Base-by-base conservation (phyloP, 1,140 invertebrate genomes). In the Anoplophora glabripennis region DNA sequence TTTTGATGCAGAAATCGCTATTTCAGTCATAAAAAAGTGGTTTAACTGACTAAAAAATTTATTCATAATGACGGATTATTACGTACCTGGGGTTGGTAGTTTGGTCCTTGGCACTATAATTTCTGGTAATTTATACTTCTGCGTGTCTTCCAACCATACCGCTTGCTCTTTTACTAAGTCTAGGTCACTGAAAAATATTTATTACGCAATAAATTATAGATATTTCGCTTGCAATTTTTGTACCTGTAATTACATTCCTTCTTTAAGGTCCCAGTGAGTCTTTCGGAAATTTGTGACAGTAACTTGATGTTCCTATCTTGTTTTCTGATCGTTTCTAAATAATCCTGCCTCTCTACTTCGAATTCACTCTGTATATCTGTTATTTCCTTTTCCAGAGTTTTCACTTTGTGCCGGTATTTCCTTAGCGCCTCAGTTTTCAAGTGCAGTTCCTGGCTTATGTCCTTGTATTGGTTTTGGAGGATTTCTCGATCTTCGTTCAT, bases 281-380 rank as follows among this genome's bases (percentile, higher is more conserved):
- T 87, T 3, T 88, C 85, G 3, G 90, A 61, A 15, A 94, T 83
- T 71, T 86, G 84, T 44, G 84, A 80, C 28, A 88, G 75, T 9
- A 93, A 79, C 72, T 88, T 86, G 4, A 88, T 68, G 65, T 89
- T 84, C 66, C 85, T 83, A 44, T 92, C 87, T 69, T 92, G 87
- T 71, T 84, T 81, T 14, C 91, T 75, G 40, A 94, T 92, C 2
- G 90, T 90, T 72, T 94, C 92, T 41, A 94, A 76, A 70, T 93
- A 93, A 72, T 94, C 91, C 3, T 89, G 85, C 9, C 91, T 75
- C 70, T 94, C 91, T 52, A 84, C 80, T 77, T 94, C 89, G 76
- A 94, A 94, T 78, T 94, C 91, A 38, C 86, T 82, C 64, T 92
- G 89, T 1, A 94, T 75, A 76, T 94, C 91, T 14, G 77, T 73